Base-by-base conservation (phyloP, 1,140 invertebrate species). In the Aphelinus certus region DNA sequence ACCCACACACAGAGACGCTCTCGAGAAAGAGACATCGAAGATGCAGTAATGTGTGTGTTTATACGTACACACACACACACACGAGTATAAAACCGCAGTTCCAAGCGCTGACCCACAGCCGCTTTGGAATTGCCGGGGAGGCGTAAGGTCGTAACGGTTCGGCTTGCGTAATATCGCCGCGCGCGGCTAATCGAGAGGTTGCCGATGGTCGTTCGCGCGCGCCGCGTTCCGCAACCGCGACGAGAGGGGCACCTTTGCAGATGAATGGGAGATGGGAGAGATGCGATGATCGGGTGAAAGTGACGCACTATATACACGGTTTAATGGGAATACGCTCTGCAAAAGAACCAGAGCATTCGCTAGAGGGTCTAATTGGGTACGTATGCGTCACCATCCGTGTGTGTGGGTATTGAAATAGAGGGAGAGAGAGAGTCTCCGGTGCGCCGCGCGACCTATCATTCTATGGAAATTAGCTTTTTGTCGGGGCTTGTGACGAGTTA, bases 81-180 rank as follows among this genome's bases (percentile, higher is more conserved):
- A 46, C 9, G 42, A 45, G 60, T 46, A 47, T 62, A 58, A 42
- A n/a, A 26, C 2, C 6, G 45, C 2, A 3, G 65, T 43, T 46
- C 9, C 49, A 53, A 7, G 55, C 65, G 65, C 49, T 65, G 63
- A 65, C 63, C 63, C 49, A 65, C 42, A 53, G 48, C 62, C 46
- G 46, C 2, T 3, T 7, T 10, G 62, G 62, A 64, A 64, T 64
- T 49, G 7, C 43, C 64, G 49, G 64, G 46, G 46, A 58, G 55
- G 66, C 10, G 26, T 68, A 68, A 68, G 66, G 66, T 68, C 66
- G 66, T 68, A 68, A 68, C 66, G 66, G 66, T 10, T 10, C 10
- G 2, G 49, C 7, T 57, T 56, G 55, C 66, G 45, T 58, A 57
- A 68, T 58, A 43, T n/a, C 3, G 26, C 57, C 51, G 51, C 51